Percentiles rank a stretch among this genome's conserved stretches.
phyloP scores from a whole-genome alignment of 2,113 vertebrate species.

The Formicarius rufipectus region DNA sequence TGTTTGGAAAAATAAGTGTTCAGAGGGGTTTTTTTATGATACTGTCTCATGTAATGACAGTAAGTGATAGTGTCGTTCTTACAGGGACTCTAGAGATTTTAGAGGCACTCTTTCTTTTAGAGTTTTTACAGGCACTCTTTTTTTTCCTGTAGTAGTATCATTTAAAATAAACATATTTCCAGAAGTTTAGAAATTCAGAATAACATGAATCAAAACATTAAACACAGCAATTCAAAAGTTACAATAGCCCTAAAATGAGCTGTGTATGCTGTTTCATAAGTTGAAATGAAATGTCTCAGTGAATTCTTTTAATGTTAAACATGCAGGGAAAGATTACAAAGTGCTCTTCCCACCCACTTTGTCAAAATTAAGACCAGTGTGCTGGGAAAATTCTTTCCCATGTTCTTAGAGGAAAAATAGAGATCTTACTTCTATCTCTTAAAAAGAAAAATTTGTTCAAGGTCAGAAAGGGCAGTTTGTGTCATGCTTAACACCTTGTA shows the following conservation, averaged over 20 bases:
- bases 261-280: background rate
- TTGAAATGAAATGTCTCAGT: background rate
- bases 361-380: background rate
- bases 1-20: background rate
- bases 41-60: background rate
- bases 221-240: background rate
- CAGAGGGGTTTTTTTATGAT: background rate
- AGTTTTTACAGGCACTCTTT: background rate
- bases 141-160: background rate
- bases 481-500: background rate
- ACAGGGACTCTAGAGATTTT: background rate
- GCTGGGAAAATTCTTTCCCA: background rate
- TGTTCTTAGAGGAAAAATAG: background rate
- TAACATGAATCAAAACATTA: background rate
- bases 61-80: background rate
- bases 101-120: background rate
- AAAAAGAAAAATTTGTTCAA: background rate
- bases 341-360: background rate
- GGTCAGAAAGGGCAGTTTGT: background rate
- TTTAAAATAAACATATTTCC: background rate
- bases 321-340: background rate
- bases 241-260: background rate
- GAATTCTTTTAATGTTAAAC: background rate
- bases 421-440: background rate
- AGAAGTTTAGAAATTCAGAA: background rate